phyloP scores from a whole-genome alignment of 2,888 invertebrate genomes.

The Cylindroiulus punctatus region DNA sequence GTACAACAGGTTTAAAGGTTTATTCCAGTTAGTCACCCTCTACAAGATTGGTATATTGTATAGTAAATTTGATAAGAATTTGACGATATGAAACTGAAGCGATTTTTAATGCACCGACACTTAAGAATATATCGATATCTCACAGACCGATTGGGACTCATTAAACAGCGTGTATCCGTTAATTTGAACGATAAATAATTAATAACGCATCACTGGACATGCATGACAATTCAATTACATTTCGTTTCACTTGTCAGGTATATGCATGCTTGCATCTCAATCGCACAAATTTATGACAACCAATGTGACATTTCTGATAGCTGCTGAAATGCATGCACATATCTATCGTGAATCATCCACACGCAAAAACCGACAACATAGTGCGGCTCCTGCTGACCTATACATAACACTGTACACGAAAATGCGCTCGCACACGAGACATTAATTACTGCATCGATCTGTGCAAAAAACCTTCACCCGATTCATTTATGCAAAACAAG shows the following conservation, averaged over 20 bases:
- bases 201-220: background rate
- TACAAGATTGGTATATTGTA: background rate
- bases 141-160: background rate
- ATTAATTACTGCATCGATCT: background rate
- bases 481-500: background rate
- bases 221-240: constrained; percentile 30
- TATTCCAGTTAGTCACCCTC: no score
- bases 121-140: background rate
- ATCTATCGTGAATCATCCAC: background rate
- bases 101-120: background rate
- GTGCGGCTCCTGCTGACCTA: background rate
- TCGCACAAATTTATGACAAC: constrained; percentile 12
- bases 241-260: constrained; percentile 17
- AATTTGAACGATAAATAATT: background rate
- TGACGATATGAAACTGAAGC: background rate
- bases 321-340: background rate
- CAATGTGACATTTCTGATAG: constrained; percentile 6
- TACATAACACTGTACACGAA: no score
- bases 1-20: no score
- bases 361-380: background rate
- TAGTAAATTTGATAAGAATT: background rate
- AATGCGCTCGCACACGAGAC: no score
- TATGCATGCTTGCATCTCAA: constrained; percentile 40
- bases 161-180: background rate
- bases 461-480: background rate